Evolutionary conservation across 1,140 invertebrate genomes (phyloP), one percentile per base, ranked within the genome.

Genomic region (Zaprionus africanus): DNA sequence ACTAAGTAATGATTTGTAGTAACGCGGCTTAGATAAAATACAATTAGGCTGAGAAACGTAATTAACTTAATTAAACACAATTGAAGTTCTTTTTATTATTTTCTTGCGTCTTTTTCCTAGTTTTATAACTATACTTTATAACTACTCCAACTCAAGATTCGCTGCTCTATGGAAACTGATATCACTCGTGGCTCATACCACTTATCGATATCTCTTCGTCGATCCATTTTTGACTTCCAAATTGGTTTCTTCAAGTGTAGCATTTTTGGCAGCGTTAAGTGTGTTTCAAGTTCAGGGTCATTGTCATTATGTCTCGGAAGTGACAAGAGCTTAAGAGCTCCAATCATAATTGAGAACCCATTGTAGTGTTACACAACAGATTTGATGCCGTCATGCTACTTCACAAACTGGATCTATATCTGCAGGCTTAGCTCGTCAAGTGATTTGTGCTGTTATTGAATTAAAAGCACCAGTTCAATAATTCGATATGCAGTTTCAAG

Each of bases 341-440:
- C 51, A 46, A 71, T 60, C 62, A 65, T 54, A 76, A 76, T 79
- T 76, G 77, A 62, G 67, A 72, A 81, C 53, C 74, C 68, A 88
- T 88, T 88, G 84, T 51, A 24, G 84, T 51, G 12, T 88, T 90
- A 84, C 85, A 84, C 68, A 90, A 90, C 46, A 36, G 28, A 59
- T 73, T 73, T 77, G 76, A 79, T 76, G 81, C 67, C 78, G 79
- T 88, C 85, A 88, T 84, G 85, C 84, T 70, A 66, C 81, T 88
- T 71, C 81, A 81, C 84, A 84, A 90, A 88, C 81, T 81, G 70
- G 67, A 84, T 68, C 66, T 68, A 34, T 5, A 54, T 24, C 63
- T 28, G 41, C 19, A 9, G 1, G 43, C 11, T 17, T 15, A 76
- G 69, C 69, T 19, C 34, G 73, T 77, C 65, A 59, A 74, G 53